Base-by-base conservation (phyloP, 2,113 vertebrate species). In the Siniperca chuatsi region DNA sequence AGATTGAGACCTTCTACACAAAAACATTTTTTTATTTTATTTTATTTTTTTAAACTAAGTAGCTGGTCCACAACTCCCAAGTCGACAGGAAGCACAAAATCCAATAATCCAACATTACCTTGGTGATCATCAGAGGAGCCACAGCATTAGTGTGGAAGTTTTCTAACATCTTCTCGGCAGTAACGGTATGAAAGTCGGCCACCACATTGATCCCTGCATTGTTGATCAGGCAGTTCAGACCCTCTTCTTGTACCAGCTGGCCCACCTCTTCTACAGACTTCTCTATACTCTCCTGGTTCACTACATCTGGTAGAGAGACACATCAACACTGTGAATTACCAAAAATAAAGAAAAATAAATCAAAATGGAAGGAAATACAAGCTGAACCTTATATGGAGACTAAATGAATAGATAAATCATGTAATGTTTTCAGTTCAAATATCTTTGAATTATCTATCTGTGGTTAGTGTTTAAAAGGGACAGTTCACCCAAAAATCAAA, bases 151-250 rank as follows among this genome's bases (percentile, higher is more conserved):
- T 96, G 42, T 95, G 94, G 71, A 96, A 96, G 48, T 95, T 96
- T 89, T 95, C 94, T 48, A 96, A 94, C 96, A 96, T 97, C 23
- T 91, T 93, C 82, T 97, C 95, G 7, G 94, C 92, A 0, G 95
- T 96, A 0, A 96, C 96, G 0, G 94, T 93, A 21, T 96, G 88
- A 89, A 97, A 90, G 80, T 94, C 60, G 3, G 93, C 92, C 42
- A 35, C n/a, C 69, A 93, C 86, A 0, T 93, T 96, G 89, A 97
- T 95, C 40, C 95, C 96, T 0, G 96, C 96, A 0, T 97, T 97
- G 94, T 97, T 97, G 68, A 97, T 96, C 46, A 97, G 93, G 83
- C 96, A 97, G 93, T 95, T 96, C 61, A 97, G 94, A 0, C 96
- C 96, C 42, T 96, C 92, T 29, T 95, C 93, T 33, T 93, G 90